Base-by-base conservation (phyloP, 2,888 invertebrate species). In the Drosophila testacea region DNA sequence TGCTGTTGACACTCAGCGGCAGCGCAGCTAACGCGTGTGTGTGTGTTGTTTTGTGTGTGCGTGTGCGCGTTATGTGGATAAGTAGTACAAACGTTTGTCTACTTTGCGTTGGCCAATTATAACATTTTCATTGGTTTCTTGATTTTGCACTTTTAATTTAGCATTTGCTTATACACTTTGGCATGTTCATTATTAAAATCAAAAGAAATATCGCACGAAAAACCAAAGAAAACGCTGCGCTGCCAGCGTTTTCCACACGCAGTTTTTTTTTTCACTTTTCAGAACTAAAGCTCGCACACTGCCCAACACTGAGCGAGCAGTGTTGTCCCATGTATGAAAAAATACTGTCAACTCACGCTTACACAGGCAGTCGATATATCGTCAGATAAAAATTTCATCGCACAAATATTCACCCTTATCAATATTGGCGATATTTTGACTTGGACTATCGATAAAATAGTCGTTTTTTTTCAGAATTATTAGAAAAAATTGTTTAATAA, bases 1-100 rank as follows among this genome's bases (percentile, higher is more conserved):
- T 71, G 73, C 81, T 82, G 81, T 82, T 82, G 81, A 88, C 81
- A 81, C 84, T 81, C 81, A 73, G 69, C 73, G 78, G 79, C 73
- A 60, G 73, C 59, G 51, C 68, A 52, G 50, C 68, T 44, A 56
- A 51, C 44, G 65, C 69, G 67, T 42, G 46, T 52, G 11, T 71
- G 38, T 63, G 46, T 68, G 57, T 50, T 67, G 42, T 56, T 55
- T 78, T 56, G 6, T 78, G 47, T 74, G 57, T 79, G 60, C 50
- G 69, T 79, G 79, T 79, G 79, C 61, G 79, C 80, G 77, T 77
- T 80, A 77, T 76, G 76, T 65, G 76, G 84, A 74, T 71, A 72
- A 83, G 81, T 81, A 69, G 81, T 86, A 81, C 80, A 80, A 77
- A 67, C 69, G 69, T 60, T 61, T 72, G 80, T 65, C 83, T 71